Conservation (phyloP, 2,797 vertebrate genomes). For the Carapus acus region DNA sequence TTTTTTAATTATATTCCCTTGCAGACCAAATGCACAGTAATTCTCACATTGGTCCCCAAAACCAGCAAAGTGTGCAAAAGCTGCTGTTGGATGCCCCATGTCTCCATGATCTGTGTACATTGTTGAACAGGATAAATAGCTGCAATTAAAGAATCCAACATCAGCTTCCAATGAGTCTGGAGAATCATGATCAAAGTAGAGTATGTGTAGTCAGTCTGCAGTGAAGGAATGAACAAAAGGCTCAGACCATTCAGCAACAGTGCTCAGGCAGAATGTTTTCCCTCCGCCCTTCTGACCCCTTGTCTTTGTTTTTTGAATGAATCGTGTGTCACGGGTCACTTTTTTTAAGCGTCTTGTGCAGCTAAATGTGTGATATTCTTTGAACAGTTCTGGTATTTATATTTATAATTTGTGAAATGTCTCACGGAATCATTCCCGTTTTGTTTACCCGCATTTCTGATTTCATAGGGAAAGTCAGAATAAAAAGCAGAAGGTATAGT, state of each 20-base stretch:
- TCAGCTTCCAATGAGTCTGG: conserved; percentile 8
- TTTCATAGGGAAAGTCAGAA: too few species aligned
- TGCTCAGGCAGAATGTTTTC: conserved; percentile 21
- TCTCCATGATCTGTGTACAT: conserved; percentile 4
- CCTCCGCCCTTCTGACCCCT: conserved; percentile 45
- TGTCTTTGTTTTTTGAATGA: conserved; percentile 42
- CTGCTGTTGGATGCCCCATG: conserved; percentile 9
- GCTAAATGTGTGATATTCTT: conserved; percentile 48
- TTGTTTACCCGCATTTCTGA: conserved; percentile 43
- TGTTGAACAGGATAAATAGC: conserved; percentile 8
- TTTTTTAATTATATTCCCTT: not conserved
- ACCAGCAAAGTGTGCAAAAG: too few species aligned
- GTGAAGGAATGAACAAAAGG: conserved; percentile 19
- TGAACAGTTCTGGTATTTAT: conserved; percentile 65
- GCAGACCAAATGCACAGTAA: conserved; percentile 1
- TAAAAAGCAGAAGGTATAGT: conserved; percentile 5
- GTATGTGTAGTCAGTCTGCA: conserved; percentile 13
- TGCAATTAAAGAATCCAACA: conserved; percentile 18
- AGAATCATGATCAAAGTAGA: conserved; percentile 1
- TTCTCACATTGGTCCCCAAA: conserved; percentile 14
- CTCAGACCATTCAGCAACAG: conserved; percentile 14
- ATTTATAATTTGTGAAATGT: conserved; percentile 52
- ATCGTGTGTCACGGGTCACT: conserved; percentile 49
- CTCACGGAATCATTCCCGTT: conserved; percentile 23
- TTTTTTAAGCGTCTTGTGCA: conserved; percentile 50